Conservation (phyloP, 2,797 vertebrate genomes). For the Phoebastria nigripes region DNA sequence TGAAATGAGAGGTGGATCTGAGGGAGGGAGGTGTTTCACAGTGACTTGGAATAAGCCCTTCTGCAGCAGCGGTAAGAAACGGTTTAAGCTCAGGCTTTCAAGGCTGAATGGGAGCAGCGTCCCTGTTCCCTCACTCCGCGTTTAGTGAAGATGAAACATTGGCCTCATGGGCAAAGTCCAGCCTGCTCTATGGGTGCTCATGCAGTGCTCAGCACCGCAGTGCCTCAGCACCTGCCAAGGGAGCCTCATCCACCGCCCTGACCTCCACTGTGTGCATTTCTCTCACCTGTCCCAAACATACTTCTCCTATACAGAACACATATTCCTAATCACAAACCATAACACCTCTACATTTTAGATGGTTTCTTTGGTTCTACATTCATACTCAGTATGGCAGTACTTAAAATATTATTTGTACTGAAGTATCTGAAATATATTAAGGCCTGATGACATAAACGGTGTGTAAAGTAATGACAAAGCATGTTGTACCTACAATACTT, state of each 20-base stretch:
- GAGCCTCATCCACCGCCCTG: neutral
- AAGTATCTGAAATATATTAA: neutral
- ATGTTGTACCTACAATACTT: neutral
- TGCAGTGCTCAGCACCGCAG: neutral
- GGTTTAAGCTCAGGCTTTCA: neutral
- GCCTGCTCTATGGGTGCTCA: accelerated
- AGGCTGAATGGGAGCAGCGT: accelerated
- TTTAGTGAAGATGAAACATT: neutral
- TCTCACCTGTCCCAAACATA: neutral
- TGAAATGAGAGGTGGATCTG: neutral
- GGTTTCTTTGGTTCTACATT: neutral
- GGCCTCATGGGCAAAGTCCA: neutral
- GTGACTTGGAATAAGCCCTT: neutral
- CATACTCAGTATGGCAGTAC: neutral
- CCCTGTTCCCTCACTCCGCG: accelerated
- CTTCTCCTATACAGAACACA: neutral
- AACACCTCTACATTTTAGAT: neutral
- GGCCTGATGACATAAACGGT: accelerated
- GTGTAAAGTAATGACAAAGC: neutral
- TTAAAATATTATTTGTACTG: neutral
- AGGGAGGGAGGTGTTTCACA: neutral
- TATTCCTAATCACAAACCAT: neutral
- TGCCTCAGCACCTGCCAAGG: neutral
- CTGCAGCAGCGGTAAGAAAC: neutral
- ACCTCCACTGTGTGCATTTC: neutral